These are phyloP conservation scores for Tetrapedia diversipes DNA, from an alignment of 2,888 invertebrate species.

Conservation along the genomic window DNA sequence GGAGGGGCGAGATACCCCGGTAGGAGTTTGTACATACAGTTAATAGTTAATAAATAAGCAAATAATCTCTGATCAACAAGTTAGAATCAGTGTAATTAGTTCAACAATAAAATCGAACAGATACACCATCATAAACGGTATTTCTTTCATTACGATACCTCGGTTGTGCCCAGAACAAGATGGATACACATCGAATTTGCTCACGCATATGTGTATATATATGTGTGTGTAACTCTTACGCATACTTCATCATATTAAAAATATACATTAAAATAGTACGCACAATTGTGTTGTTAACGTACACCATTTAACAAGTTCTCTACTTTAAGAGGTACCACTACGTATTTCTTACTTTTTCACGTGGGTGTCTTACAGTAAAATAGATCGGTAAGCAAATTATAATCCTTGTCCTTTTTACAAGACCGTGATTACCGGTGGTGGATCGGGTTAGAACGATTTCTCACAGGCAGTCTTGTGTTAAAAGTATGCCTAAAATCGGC, in stretches of 20 bases:
- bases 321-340: slow-evolving; percentile 60
- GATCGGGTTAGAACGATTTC: slow-evolving; percentile 31
- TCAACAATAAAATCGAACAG: slow-evolving; percentile 31
- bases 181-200: slow-evolving; percentile 35
- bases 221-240: slow-evolving; percentile 69
- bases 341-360: slow-evolving; percentile 41
- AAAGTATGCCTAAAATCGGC: neutral
- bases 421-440: slow-evolving; percentile 38
- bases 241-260: slow-evolving; percentile 76
- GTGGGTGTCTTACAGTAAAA: slow-evolving; percentile 62
- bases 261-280: slow-evolving; percentile 78
- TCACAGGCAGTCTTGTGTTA: slow-evolving; percentile 15
- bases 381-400: slow-evolving; percentile 67
- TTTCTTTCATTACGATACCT: slow-evolving; percentile 34
- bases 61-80: slow-evolving; percentile 38
- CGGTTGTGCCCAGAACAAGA: slow-evolving; percentile 65
- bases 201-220: slow-evolving; percentile 43
- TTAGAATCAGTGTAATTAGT: slow-evolving; percentile 1
- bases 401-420: slow-evolving; percentile 49
- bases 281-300: slow-evolving; percentile 69
- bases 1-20: too few species aligned
- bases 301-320: slow-evolving; percentile 68
- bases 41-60: slow-evolving; percentile 40
- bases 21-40: too few species aligned
- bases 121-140: neutral